A percentile compares a stretch with the other conserved stretches of the same genome.
phyloP scores from a whole-genome alignment of 2,888 invertebrate species.

The Eledona agricola region DNA sequence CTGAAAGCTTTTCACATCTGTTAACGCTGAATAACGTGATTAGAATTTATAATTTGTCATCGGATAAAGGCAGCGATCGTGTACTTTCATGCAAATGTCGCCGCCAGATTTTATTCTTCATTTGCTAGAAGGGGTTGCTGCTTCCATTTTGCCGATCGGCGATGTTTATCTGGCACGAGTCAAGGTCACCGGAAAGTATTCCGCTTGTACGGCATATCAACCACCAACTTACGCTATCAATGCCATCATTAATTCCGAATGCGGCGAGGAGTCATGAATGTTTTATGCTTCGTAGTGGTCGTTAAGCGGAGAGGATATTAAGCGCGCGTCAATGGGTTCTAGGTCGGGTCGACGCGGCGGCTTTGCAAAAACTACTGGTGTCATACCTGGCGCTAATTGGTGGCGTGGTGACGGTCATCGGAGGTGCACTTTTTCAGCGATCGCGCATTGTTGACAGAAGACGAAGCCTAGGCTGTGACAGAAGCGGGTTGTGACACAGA shows the following conservation, averaged over 20 bases:
- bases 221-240: too few relatives aligned
- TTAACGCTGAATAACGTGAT: slow-evolving; percentile 31
- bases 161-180: too few relatives aligned
- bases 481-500: slow-evolving; percentile 56
- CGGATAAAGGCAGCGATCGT: slow-evolving; percentile 32
- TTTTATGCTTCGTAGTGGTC: too few relatives aligned
- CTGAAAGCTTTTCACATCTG: slow-evolving; percentile 21
- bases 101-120: slow-evolving; percentile 9
- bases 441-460: slow-evolving; percentile 60
- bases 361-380: slow-evolving; percentile 10
- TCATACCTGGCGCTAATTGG: slow-evolving; percentile 21
- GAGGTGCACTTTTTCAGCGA: slow-evolving; percentile 50
- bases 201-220: too few relatives aligned
- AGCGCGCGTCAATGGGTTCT: too few relatives aligned
- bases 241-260: too few relatives aligned
- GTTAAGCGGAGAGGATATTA: too few relatives aligned
- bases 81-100: slow-evolving; percentile 24
- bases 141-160: too few relatives aligned
- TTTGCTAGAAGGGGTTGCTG: too few relatives aligned
- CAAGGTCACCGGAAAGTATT: too few relatives aligned
- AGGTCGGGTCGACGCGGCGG: too few relatives aligned
- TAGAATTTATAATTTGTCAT: slow-evolving; percentile 32
- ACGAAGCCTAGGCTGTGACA: slow-evolving; percentile 55
- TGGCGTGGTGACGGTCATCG: slow-evolving; percentile 11
- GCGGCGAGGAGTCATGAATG: too few relatives aligned